Evolutionary conservation across 2,113 vertebrate genomes (phyloP).

Genomic region (Pachycephala philippinensis): DNA sequence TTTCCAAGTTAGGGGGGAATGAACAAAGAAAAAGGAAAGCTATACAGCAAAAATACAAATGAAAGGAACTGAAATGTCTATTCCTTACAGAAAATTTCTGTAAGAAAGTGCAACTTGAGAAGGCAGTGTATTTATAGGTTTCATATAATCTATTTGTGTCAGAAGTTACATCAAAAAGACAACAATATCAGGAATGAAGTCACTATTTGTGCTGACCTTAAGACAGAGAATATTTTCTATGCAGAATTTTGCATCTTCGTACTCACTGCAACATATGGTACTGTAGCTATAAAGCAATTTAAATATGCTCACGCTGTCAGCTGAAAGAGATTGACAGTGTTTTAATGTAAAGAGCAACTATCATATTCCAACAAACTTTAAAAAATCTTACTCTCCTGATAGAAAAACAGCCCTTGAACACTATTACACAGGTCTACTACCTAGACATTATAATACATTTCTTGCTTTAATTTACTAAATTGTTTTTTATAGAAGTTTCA

Average conservation of each 20-base stretch:
- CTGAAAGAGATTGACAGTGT: neutral
- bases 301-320: neutral
- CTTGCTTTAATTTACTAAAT: neutral
- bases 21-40: neutral
- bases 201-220: neutral
- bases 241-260: neutral
- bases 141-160: neutral
- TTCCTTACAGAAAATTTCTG: neutral
- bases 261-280: slow-evolving; percentile 6
- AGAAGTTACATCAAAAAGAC: neutral
- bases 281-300: slow-evolving; percentile 7
- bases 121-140: neutral
- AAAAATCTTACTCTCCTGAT: neutral
- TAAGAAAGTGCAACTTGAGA: neutral
- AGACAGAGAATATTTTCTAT: neutral
- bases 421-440: neutral
- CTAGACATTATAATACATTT: neutral
- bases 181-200: neutral
- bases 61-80: neutral
- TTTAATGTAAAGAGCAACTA: neutral
- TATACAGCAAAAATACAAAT: neutral
- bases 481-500: neutral
- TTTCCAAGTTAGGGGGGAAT: neutral
- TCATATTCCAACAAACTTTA: neutral
- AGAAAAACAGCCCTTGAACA: neutral